Evolutionary conservation across 2,888 invertebrate genomes (phyloP), one percentile per base, ranked within the genome.

Genomic region (Clunio marinus): DNA sequence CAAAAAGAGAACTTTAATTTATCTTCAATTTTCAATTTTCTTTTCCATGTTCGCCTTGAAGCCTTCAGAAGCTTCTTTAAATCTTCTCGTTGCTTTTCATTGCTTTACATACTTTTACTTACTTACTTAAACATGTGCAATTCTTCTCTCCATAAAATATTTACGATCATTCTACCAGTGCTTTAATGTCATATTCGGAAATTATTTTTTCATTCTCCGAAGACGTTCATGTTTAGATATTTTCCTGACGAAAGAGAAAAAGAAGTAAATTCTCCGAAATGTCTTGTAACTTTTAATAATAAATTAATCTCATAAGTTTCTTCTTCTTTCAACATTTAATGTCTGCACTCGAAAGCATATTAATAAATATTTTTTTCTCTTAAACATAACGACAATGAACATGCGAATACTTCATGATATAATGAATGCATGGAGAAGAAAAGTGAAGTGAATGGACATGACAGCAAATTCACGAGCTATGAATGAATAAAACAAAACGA

Each of bases 221-320:
- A 32, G 41, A 41, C 41, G 15, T 41, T 41, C 41, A 15, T 41
- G 10, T n/a, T 15, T 3, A 41, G 15, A n/a, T 15, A 5, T n/a
- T 41, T n/a, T 3, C 10, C 10, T n/a, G n/a, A n/a, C n/a, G n/a
- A n/a, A n/a, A n/a, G n/a, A n/a, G n/a, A n/a, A n/a, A n/a, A n/a
- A n/a, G n/a, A n/a, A n/a, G n/a, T n/a, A n/a, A n/a, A n/a, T 24
- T 46, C 45, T 46, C 24, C 24, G 46, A 65, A 46, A 65, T 22
- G 63, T 25, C 37, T 65, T 46, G 63, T 46, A 65, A 65, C 17
- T 51, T 65, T 65, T 45, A 65, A 65, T 46, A 45, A 65, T 65
- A 65, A 65, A 65, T 65, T 65, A 65, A 65, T 65, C 63, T 65
- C 27, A 27, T 27, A 58, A 58, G 25, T 58, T 58, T 24, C 27